Evolutionary conservation across 2,888 invertebrate genomes (phyloP).

Genomic region (Xestobium rufovillosum): DNA sequence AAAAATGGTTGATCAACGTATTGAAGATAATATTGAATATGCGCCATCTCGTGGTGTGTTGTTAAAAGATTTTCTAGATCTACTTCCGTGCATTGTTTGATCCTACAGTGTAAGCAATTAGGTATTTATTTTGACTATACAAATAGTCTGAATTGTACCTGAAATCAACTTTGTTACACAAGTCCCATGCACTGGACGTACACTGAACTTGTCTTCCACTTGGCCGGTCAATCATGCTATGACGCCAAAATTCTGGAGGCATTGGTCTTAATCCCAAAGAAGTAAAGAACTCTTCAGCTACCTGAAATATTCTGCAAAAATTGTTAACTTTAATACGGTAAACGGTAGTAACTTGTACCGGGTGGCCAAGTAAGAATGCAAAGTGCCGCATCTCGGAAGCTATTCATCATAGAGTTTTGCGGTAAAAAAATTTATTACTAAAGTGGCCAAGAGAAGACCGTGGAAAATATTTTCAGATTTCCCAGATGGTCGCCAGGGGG

Average conservation of each 20-base stretch:
- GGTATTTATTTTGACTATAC: too few relatives aligned
- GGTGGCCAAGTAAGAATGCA: too few relatives aligned
- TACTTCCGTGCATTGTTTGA: constrained; percentile 76
- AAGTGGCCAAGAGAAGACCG: too few relatives aligned
- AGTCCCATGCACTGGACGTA: constrained; percentile 78
- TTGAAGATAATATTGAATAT: constrained; percentile 73
- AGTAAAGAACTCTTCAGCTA: constrained; percentile 76
- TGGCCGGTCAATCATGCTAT: constrained; percentile 72
- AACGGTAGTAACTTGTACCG: too few relatives aligned
- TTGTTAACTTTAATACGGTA: too few relatives aligned
- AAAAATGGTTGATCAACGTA: constrained; percentile 67
- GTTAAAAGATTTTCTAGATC: constrained; percentile 70
- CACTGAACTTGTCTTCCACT: constrained; percentile 63
- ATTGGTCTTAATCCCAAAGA: constrained; percentile 73
- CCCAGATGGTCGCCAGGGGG: too few relatives aligned
- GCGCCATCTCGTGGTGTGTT: constrained; percentile 78
- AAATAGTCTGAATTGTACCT: constrained; percentile 57
- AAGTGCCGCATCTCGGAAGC: too few relatives aligned
- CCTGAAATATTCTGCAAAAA: constrained; percentile 64
- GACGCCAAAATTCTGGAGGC: constrained; percentile 78
- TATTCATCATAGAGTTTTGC: too few relatives aligned
- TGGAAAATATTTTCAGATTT: too few relatives aligned
- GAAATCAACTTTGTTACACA: constrained; percentile 75
- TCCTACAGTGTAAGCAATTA: constrained; percentile 49
- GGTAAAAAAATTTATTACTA: too few relatives aligned